Evolutionary conservation across 2,113 vertebrate species (phyloP).

Genomic region (Falco punctatus): DNA sequence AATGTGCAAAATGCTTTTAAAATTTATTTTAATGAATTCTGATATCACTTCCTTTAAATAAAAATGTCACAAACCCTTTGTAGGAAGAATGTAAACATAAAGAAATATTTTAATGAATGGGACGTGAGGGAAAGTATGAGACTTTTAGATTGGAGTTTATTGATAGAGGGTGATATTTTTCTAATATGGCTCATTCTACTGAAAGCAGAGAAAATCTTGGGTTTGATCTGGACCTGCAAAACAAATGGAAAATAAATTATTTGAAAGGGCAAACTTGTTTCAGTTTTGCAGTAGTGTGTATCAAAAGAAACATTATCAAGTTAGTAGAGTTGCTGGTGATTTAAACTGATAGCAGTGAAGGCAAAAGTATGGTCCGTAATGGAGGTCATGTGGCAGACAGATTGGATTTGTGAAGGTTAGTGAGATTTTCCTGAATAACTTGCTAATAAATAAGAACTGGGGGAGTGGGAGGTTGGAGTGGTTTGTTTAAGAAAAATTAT

Average conservation of each 20-base stretch:
- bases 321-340: neutral
- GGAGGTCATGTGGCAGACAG: neutral
- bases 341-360: neutral
- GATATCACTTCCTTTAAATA: neutral
- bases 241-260: neutral
- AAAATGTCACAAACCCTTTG: neutral
- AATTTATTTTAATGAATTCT: neutral
- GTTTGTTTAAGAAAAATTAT: neutral
- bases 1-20: neutral
- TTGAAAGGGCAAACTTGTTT: neutral
- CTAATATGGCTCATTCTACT: neutral
- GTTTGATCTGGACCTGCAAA: neutral
- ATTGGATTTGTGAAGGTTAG: neutral
- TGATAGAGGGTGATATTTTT: neutral
- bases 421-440: neutral
- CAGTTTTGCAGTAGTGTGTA: neutral
- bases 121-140: neutral
- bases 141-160: neutral
- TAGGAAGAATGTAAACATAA: neutral
- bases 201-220: neutral
- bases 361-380: neutral
- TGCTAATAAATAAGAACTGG: neutral
- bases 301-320: neutral
- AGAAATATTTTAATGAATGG: neutral
- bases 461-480: neutral